Base-by-base conservation (phyloP, 2,888 invertebrate species). In the Polydesmus complanatus region DNA sequence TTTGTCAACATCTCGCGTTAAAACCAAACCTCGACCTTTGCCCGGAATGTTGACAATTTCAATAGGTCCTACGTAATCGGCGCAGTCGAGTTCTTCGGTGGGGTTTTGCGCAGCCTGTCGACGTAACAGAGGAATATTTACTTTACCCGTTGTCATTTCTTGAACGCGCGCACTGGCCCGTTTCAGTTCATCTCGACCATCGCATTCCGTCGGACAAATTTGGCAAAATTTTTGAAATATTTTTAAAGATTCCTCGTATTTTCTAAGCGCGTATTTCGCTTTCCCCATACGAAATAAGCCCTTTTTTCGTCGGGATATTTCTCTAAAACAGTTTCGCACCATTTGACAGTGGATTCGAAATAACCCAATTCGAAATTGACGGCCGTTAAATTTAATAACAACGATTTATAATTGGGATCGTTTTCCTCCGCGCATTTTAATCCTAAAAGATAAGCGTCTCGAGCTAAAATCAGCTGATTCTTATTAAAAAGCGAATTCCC, bases 41-140 rank as follows among this genome's bases (percentile, higher is more conserved):
- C 56, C 56, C n/a, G 47, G 3, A 56, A 56, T 56, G n/a, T 56
- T 22, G 23, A 37, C 56, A 3, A 56, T 47, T 37, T 37, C 23
- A 1, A 56, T 27, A 8, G 56, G 56, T 21, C 56, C 56, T 18
- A 56, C 21, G 22, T 56, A 56, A 37, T 56, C 56, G 3, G 56
- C 56, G 47, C 37, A 56, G 14, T 37, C 56, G 14, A 56, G 27
- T 37, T 2, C 2, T 37, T 27, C 14, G 19, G 23, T 27, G 14
- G 37, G 37, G 0, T 21, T 56, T 11, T 3, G 47, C 18, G 1
- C 11, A 19, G 8, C 21, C 1, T 37, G 11, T 2, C 27, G 37
- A 3, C 3, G 23, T 47, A 56, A 21, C 22, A 37, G 27, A 22
- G 27, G 47, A n/a, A 56, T 21, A 27, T 37, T 56, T n/a, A 27